Base-by-base conservation (phyloP, 2,888 invertebrate species). In the Ypsolopha sequella region DNA sequence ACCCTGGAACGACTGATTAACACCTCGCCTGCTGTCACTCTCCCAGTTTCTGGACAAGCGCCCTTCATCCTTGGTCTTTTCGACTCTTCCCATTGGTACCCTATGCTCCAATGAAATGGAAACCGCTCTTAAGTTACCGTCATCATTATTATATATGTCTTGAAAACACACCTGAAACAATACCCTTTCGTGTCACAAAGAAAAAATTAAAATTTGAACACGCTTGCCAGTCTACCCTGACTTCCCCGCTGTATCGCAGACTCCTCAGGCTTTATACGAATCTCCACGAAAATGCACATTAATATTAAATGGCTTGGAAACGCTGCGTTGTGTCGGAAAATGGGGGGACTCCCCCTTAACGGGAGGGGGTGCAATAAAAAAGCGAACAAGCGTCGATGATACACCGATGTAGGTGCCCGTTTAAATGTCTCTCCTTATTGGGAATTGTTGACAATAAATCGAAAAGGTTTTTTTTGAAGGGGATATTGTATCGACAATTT, bases 271-370 rank as follows among this genome's bases (percentile, higher is more conserved):
- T 82, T 81, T 80, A 76, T 81, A 78, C 80, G 84, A 85, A 85
- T 84, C 79, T 82, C 80, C 79, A 80, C 84, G 85, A 85, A 87
- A 87, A 86, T 87, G 86, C 87, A 86, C 87, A 87, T 87, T 87
- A 87, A 87, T 87, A 87, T 87, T 87, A 87, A 87, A 87, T 87
- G 87, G 87, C 84, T 85, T 81, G 87, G 87, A 87, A 87, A 86
- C 85, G 85, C 81, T 81, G 78, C 79, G 81, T 82, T 71, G 79
- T 73, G 72, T 76, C 70, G 67, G 66, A 64, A 53, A 56, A 56
- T 61, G 55, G 50, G 60, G 66, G 58, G 55, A 41, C n/a, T 24
- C 24, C 24, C 24, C 24, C 24, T 24, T 24, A 70, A 70, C 59
- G 61, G 59, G 57, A 58, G 62, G 60, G 72, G 68, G 58, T 70